phyloP scores from a whole-genome alignment of 2,888 invertebrate species.

The Leucozona laternaria region DNA sequence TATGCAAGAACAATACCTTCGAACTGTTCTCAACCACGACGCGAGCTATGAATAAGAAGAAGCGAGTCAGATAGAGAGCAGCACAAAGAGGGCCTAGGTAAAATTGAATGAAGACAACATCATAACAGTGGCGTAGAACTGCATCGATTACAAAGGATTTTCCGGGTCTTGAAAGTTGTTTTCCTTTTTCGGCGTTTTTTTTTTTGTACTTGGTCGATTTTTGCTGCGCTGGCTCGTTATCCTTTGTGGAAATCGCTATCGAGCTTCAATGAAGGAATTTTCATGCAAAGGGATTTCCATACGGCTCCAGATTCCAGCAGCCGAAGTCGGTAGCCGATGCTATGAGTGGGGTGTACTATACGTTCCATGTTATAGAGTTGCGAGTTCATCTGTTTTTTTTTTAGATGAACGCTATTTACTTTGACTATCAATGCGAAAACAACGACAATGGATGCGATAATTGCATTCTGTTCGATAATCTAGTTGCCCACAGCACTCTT shows the following conservation, averaged over 20 bases:
- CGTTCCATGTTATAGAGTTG: constrained; percentile 12
- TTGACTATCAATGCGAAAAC: constrained; percentile 76
- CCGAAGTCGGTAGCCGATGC: constrained; percentile 18
- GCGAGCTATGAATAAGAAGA: neutral
- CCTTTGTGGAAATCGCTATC: constrained; percentile 48
- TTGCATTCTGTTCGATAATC: constrained; percentile 75
- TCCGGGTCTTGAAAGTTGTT: constrained; percentile 60
- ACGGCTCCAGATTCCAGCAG: constrained; percentile 33
- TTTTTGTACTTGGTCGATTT: constrained; percentile 8
- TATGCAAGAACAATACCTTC: constrained; percentile 18
- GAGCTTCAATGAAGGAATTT: constrained; percentile 52
- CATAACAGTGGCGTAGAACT: constrained; percentile 67
- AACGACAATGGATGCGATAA: constrained; percentile 74
- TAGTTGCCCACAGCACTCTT: constrained; percentile 60
- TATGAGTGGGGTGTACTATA: constrained; percentile 4
- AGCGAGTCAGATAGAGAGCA: constrained; percentile 37
- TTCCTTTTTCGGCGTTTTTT: constrained; percentile 25
- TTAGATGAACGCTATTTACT: constrained; percentile 73
- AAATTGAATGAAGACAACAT: constrained; percentile 13
- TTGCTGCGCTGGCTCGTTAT: constrained; percentile 27
- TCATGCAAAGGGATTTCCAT: constrained; percentile 61
- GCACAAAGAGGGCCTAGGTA: neutral
- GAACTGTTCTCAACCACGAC: neutral
- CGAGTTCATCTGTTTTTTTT: constrained; percentile 66
- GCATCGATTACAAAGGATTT: constrained; percentile 64